Base-by-base conservation (phyloP, 1,140 invertebrate genomes). In the Leptinotarsa undecemlineata region DNA sequence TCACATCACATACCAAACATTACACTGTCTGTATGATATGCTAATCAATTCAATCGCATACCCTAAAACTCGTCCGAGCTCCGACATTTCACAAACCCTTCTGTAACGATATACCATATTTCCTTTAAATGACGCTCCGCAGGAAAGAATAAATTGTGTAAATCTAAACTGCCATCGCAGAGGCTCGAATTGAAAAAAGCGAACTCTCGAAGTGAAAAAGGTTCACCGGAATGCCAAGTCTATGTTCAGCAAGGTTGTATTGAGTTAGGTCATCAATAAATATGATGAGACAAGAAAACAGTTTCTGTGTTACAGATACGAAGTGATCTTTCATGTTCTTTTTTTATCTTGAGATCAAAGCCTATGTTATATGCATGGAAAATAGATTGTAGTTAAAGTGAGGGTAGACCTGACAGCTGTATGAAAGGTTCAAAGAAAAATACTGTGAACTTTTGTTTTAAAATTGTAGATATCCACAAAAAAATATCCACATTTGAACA, bases 251-350 rank as follows among this genome's bases (percentile, higher is more conserved):
- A 3, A 4, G 17, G 51, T 57, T 15, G 2, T 57, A 57, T 57
- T 57, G 51, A 57, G 51, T 19, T 57, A 57, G 51, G 51, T 57
- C 51, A 57, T 57, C 51, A 57, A 57, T 57, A 57, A 57, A 57
- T 57, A 57, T n/a, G 51, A 15, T 19, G n/a, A 57, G n/a, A 57
- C n/a, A 57, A 19, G 51, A 57, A 19, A 57, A 19, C 0, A 0
- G 51, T 42, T 42, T 42, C 33, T 42, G 8, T 33, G 33, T 8
- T 8, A 33, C 33, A 11, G 33, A 11, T 33, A 2, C 8, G 33
- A 2, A 33, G 33, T 33, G 8, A 8, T 33, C 6, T 33, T 11
- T 11, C 33, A 33, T 33, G 33, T 42, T 42, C 3, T 42, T 11
- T 42, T 42, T 42, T 42, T 11, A 42, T 11, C 33, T 42, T 42